Conservation (phyloP, 2,888 invertebrate genomes). For the Allygus modestus region DNA sequence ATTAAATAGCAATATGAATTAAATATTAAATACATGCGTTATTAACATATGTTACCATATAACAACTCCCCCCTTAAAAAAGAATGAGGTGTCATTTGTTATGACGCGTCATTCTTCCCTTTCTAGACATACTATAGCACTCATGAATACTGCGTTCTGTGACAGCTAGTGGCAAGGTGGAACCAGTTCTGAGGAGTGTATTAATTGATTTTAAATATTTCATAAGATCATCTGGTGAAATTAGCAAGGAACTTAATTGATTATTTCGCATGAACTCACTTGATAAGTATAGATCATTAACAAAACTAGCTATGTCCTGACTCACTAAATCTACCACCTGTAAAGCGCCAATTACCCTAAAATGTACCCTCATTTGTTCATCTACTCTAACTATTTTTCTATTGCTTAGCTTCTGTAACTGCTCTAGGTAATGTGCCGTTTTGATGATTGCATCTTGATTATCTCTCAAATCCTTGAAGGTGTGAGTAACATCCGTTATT, state of each 20-base stretch:
- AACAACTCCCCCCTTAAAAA: constrained; percentile 38
- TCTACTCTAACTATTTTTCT: background rate
- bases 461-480: constrained; percentile 8
- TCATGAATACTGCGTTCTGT: constrained; percentile 20
- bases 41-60: too few species aligned
- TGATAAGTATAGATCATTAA: background rate
- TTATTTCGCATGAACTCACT: constrained; percentile 17
- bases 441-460: constrained; percentile 39
- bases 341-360: constrained; percentile 1
- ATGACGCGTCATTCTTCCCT: background rate
- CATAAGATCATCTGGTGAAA: constrained; percentile 11
- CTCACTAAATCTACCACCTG: constrained; percentile 25
- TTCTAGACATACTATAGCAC: too few species aligned
- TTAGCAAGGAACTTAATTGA: background rate
- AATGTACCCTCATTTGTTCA: constrained; percentile 35
- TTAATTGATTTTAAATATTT: constrained; percentile 17
- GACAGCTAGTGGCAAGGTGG: constrained; percentile 19
- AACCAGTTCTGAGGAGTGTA: background rate
- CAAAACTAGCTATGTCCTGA: constrained; percentile 33
- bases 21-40: too few species aligned
- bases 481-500: constrained; percentile 6
- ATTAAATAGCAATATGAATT: too few species aligned
- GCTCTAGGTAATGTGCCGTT: constrained; percentile 29
- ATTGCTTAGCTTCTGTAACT: constrained; percentile 11
- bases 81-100: constrained; percentile 35